Conservation (phyloP, 2,797 vertebrate genomes). For the Nasua narica region DNA sequence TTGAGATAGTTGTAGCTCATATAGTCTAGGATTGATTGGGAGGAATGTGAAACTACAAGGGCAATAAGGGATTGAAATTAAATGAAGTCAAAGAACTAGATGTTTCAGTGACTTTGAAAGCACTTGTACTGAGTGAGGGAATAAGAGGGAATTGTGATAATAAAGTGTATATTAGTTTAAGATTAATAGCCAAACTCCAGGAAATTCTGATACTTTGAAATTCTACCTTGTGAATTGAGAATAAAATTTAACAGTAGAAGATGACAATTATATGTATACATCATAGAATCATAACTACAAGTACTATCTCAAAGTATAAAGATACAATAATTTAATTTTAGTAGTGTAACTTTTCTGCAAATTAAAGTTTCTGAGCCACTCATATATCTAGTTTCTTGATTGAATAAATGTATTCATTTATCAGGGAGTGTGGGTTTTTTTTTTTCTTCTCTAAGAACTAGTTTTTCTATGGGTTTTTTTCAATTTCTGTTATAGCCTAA, state of each 20-base stretch:
- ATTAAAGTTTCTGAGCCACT: neutral
- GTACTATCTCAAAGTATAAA: neutral
- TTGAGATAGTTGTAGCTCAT: neutral
- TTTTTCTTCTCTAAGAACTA: neutral
- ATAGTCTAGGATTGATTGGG: neutral
- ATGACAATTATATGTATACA: neutral
- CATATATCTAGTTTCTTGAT: neutral
- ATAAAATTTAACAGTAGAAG: constrained; percentile 10
- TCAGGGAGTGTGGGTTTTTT: neutral
- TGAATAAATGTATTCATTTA: neutral
- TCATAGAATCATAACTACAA: constrained; percentile 5
- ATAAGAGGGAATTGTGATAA: neutral
- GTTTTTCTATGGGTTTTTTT: neutral
- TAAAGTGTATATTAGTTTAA: neutral
- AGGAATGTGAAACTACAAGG: neutral
- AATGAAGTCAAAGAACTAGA: neutral
- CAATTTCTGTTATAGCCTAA: neutral
- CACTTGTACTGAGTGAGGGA: neutral
- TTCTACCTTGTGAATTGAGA: neutral
- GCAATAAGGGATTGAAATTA: neutral
- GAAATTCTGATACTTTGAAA: constrained; percentile 6
- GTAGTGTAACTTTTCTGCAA: neutral
- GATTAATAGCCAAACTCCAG: neutral
- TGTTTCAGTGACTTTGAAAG: neutral
- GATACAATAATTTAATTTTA: neutral